A percentile compares a stretch with the other conserved stretches of the same genome.
phyloP scores from a whole-genome alignment of 2,113 vertebrate genomes.

The Saimiri boliviensis region DNA sequence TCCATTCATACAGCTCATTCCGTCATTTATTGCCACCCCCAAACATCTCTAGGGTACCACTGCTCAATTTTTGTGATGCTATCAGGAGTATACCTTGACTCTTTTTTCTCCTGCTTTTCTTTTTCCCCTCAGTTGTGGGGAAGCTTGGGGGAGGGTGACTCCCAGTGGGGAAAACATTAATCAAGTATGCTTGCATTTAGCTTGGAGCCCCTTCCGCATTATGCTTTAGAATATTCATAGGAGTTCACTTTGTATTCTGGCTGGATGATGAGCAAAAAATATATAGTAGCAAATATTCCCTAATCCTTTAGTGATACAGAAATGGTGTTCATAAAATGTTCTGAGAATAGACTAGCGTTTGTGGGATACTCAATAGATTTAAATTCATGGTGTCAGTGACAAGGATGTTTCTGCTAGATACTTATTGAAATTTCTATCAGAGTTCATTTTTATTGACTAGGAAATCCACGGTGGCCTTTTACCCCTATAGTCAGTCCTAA shows the following conservation, averaged over 20 bases:
- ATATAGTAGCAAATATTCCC: slow-evolving; percentile 5
- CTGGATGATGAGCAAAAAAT: slow-evolving; percentile 5
- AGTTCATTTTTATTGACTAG: slow-evolving; percentile 41
- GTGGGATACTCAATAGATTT: slow-evolving; percentile 50
- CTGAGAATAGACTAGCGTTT: slow-evolving; percentile 41
- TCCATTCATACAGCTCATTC: not conserved
- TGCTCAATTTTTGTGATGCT: not conserved
- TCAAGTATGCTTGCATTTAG: not conserved
- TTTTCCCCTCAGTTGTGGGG: not conserved
- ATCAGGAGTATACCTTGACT: not conserved
- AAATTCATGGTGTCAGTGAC: not conserved
- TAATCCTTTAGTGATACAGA: not conserved
- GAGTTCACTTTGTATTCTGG: slow-evolving; percentile 47
- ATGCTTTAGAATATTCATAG: slow-evolving; percentile 33
- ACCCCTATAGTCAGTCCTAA: not conserved
- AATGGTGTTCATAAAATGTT: slow-evolving; percentile 32
- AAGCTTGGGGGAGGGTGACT: not conserved
- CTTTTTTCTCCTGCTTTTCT: not conserved
- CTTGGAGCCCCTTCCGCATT: not conserved
- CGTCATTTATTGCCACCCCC: not conserved
- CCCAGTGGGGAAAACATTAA: not conserved
- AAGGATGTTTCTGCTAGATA: slow-evolving; percentile 47
- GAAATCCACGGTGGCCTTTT: not conserved
- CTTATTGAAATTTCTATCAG: slow-evolving; percentile 44
- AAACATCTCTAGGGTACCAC: not conserved